These are phyloP conservation scores for Rhaphigaster nebulosa DNA, from an alignment of 2,888 invertebrate species.

Conservation along the genomic window DNA sequence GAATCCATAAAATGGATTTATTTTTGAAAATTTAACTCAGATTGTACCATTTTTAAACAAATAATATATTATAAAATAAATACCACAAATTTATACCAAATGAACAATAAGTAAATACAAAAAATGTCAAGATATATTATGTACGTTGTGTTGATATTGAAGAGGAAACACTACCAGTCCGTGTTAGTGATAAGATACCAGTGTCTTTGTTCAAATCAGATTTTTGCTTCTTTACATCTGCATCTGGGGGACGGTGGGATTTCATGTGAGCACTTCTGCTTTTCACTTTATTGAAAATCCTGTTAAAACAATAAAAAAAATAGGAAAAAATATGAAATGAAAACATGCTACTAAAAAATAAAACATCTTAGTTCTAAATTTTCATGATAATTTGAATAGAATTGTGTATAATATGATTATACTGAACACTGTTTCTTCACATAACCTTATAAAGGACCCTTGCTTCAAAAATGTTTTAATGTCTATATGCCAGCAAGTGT, in stretches of 20 bases:
- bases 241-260: constrained; percentile 93
- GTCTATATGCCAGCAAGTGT: neutral
- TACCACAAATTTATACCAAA: neutral
- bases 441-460: neutral
- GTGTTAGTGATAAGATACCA: neutral
- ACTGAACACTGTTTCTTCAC: neutral
- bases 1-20: neutral
- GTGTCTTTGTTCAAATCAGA: constrained; percentile 66
- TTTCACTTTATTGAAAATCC: constrained; percentile 97
- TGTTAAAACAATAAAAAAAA: constrained; percentile 72
- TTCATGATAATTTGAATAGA: too few species aligned
- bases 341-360: constrained; percentile 7
- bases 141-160: constrained; percentile 17
- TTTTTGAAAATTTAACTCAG: neutral
- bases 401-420: neutral
- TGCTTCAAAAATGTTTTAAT: neutral
- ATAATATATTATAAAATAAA: neutral
- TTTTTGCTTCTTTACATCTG: constrained; percentile 80
- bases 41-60: neutral
- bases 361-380: neutral
- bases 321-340: constrained; percentile 45
- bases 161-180: constrained; percentile 13
- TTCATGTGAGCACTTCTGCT: constrained; percentile 99
- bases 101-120: neutral
- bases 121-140: neutral